Evolutionary conservation across 2,113 vertebrate species (phyloP).

Genomic region (Tricholaema leucomelas): DNA sequence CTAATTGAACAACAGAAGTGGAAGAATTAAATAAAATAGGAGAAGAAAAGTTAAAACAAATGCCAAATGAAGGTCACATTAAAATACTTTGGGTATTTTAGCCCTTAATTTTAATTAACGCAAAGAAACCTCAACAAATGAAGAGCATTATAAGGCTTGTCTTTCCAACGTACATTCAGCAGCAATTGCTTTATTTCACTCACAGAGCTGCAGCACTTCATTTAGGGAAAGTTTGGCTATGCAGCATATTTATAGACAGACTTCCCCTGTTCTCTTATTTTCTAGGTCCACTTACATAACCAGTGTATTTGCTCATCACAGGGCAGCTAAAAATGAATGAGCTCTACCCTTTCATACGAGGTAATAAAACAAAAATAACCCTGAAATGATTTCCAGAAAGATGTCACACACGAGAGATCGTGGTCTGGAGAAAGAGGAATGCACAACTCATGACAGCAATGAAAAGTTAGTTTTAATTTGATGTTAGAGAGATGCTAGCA

Average conservation of each 20-base stretch:
- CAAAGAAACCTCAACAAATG: constrained; percentile 75
- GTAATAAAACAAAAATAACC: not conserved
- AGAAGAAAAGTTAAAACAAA: constrained; percentile 98
- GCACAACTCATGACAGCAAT: not conserved
- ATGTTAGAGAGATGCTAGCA: constrained; percentile 22
- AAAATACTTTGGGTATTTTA: constrained; percentile 85
- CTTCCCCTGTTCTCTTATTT: not conserved
- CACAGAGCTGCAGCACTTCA: not conserved
- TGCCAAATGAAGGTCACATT: constrained; percentile 98
- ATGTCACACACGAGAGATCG: not conserved
- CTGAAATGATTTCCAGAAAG: not conserved
- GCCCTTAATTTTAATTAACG: constrained; percentile 79
- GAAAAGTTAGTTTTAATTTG: constrained; percentile 42
- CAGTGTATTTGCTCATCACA: not conserved
- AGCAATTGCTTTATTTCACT: constrained; percentile 11
- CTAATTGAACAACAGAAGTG: constrained; percentile 99
- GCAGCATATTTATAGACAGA: not conserved
- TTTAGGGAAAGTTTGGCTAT: constrained; percentile 34
- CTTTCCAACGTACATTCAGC: not conserved
- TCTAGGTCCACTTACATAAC: not conserved
- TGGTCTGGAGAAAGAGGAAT: not conserved
- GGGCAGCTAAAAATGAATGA: not conserved
- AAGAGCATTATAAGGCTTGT: constrained; percentile 47
- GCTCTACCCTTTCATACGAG: not conserved
- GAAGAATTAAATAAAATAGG: constrained; percentile 98